Conservation (phyloP, 2,113 vertebrate genomes). For the Sinosuthora webbiana region DNA sequence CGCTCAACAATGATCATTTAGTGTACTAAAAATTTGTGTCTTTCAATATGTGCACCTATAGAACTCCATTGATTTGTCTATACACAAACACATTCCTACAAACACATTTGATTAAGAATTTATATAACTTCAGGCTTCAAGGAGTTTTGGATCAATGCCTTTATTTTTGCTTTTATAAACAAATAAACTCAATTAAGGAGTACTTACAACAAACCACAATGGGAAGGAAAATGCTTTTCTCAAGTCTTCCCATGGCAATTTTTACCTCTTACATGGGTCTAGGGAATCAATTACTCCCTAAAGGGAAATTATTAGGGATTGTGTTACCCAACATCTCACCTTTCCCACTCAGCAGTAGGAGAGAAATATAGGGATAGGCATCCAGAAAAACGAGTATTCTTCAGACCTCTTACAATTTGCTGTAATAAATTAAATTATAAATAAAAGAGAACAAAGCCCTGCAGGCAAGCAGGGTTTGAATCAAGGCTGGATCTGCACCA, state of each 20-base stretch:
- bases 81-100: neutral
- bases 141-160: conserved; percentile 39
- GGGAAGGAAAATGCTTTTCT: conserved; percentile 4
- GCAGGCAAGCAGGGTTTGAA: neutral
- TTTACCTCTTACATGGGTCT: neutral
- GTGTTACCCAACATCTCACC: neutral
- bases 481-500: neutral
- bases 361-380: neutral
- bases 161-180: conserved; percentile 29
- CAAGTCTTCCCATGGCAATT: neutral
- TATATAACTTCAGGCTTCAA: conserved; percentile 16
- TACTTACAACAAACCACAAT: neutral
- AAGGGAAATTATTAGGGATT: neutral
- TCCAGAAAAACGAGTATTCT: neutral
- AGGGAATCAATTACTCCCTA: neutral
- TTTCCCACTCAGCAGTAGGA: neutral
- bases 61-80: neutral
- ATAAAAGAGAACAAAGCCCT: neutral
- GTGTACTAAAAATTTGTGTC: neutral
- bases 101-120: conserved; percentile 46
- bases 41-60: neutral
- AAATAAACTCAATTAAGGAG: conserved; percentile 41
- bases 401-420: neutral
- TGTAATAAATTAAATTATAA: neutral
- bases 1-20: neutral